A percentile compares a stretch with the other conserved stretches of the same genome.
Conservation (phyloP, 1,140 invertebrate genomes). For the Leptinotarsa lineolata region DNA sequence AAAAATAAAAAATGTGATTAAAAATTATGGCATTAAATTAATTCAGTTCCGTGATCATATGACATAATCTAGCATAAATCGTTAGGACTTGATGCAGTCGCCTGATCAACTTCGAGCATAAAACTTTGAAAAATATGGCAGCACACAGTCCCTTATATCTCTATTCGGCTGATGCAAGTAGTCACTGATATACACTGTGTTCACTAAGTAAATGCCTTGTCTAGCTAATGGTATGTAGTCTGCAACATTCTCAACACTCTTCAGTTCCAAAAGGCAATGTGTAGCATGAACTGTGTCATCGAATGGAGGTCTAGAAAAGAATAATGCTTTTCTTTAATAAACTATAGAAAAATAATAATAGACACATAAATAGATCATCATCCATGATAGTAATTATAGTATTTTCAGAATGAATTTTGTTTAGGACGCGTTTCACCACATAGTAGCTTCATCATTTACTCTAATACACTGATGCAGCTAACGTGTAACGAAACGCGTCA, state of each 20-base stretch:
- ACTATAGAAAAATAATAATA: too few relatives aligned
- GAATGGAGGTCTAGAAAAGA: conserved; percentile 48
- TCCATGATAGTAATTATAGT: too few relatives aligned
- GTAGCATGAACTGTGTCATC: conserved; percentile 47
- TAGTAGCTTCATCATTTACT: too few relatives aligned
- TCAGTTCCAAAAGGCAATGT: conserved; percentile 50
- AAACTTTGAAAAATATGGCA: conserved; percentile 27
- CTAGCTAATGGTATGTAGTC: conserved; percentile 44
- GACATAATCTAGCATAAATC: too few relatives aligned
- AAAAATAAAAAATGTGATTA: too few relatives aligned
- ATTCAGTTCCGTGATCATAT: too few relatives aligned
- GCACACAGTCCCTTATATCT: conserved; percentile 26
- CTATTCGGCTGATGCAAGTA: conserved; percentile 31
- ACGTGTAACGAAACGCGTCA: too few relatives aligned
- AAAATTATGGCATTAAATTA: too few relatives aligned
- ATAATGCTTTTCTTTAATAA: not conserved
- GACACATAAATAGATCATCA: too few relatives aligned
- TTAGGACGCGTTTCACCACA: too few relatives aligned
- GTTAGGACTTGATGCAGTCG: not conserved
- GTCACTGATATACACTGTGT: conserved; percentile 49
- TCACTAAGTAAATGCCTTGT: conserved; percentile 51
- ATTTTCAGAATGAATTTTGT: too few relatives aligned
- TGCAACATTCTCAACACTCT: conserved; percentile 37
- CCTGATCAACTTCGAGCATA: conserved; percentile 15
- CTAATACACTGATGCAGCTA: too few relatives aligned